Evolutionary conservation across 1,140 invertebrate species (phyloP).

Genomic region (Araneus ventricosus): DNA sequence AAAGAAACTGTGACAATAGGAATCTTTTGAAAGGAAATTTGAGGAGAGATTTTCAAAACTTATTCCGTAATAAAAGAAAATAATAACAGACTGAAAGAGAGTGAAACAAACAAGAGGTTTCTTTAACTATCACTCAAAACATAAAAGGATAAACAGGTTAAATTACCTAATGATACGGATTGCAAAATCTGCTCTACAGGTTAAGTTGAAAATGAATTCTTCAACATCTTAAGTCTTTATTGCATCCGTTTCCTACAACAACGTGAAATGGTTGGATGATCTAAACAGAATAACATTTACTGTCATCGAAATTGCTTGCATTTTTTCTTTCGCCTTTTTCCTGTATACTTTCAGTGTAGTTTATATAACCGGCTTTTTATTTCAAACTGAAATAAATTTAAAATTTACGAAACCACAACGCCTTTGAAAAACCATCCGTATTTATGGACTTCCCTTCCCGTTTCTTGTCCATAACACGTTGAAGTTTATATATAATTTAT

Average conservation of each 20-base stretch:
- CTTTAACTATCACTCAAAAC: neutral
- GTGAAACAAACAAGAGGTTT: neutral
- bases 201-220: too few species aligned
- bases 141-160: neutral
- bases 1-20: too few species aligned
- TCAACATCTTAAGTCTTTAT: neutral
- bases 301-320: too few species aligned
- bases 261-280: neutral
- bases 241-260: neutral
- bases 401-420: too few species aligned
- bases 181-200: neutral
- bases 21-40: neutral
- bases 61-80: neutral
- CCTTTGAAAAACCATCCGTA: too few species aligned
- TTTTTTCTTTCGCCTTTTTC: too few species aligned
- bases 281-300: neutral
- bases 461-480: too few species aligned
- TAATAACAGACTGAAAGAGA: neutral
- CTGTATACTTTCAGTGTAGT: too few species aligned
- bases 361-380: too few species aligned
- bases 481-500: too few species aligned
- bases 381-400: too few species aligned
- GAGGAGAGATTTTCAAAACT: neutral
- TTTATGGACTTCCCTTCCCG: too few species aligned
- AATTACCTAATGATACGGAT: neutral